These are phyloP conservation scores for Sebastolobus altivelis DNA, from an alignment of 2,797 vertebrate genomes.

Conservation along the genomic window DNA sequence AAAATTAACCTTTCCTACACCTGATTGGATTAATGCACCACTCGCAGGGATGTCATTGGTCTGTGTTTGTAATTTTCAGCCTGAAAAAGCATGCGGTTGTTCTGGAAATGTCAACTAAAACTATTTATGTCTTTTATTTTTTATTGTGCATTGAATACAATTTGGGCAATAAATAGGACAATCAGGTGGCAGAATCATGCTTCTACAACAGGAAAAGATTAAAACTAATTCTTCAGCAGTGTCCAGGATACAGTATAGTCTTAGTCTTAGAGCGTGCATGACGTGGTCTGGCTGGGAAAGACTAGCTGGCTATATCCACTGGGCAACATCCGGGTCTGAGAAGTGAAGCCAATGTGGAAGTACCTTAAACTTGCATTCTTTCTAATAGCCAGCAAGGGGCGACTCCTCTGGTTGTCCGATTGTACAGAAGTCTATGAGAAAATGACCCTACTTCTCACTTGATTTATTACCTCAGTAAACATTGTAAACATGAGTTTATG, in stretches of 20 bases:
- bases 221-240: neutral
- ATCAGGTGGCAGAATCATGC: neutral
- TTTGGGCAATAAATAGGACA: neutral
- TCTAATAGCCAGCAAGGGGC: too few species aligned
- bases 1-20: neutral
- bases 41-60: neutral
- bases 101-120: neutral
- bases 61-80: neutral
- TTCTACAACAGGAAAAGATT: neutral
- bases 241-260: neutral
- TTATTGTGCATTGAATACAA: neutral
- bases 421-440: too few species aligned
- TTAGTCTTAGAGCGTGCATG: neutral
- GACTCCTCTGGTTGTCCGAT: too few species aligned
- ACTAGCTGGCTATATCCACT: neutral
- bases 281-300: neutral
- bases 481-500: too few species aligned
- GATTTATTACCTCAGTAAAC: too few species aligned
- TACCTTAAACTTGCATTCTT: too few species aligned
- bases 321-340: too few species aligned
- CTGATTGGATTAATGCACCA: neutral
- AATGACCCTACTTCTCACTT: too few species aligned
- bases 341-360: fast-evolving
- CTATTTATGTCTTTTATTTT: neutral
- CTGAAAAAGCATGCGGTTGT: neutral